phyloP scores from a whole-genome alignment of 2,888 invertebrate genomes.

The Caenorhabditis wallacei region DNA sequence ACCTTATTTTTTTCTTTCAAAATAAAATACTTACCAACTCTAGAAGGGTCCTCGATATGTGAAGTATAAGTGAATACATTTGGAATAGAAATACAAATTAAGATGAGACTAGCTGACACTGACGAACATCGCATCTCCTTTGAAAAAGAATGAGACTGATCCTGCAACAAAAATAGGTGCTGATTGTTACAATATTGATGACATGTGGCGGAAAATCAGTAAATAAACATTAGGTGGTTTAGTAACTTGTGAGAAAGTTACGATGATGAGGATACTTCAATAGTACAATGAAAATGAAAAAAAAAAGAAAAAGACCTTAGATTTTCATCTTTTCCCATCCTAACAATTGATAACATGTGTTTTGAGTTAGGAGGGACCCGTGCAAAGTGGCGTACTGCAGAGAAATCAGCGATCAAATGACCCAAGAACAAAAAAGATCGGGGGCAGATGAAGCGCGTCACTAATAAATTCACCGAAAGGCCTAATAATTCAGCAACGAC shows the following conservation, averaged over 20 bases:
- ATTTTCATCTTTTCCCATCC: slow-evolving; percentile 35
- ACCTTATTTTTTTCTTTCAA: background rate
- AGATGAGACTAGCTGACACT: slow-evolving; percentile 44
- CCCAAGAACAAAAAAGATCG: slow-evolving; percentile 39
- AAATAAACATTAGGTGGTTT: slow-evolving; percentile 37
- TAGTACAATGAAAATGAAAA: background rate
- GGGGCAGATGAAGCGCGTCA: slow-evolving; percentile 7
- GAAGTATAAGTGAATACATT: slow-evolving; percentile 60
- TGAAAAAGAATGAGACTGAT: slow-evolving; percentile 21
- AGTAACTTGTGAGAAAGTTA: slow-evolving; percentile 5
- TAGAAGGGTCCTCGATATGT: slow-evolving; percentile 66
- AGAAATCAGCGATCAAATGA: slow-evolving; percentile 52
- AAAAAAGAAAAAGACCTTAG: slow-evolving; percentile 6
- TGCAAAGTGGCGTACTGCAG: slow-evolving; percentile 26
- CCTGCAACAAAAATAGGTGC: slow-evolving; percentile 54
- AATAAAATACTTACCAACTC: slow-evolving; percentile 54
- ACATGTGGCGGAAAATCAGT: slow-evolving; percentile 32
- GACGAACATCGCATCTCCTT: slow-evolving; percentile 61
- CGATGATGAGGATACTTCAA: background rate
- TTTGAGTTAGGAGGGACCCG: slow-evolving; percentile 49
- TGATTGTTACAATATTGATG: slow-evolving; percentile 45
- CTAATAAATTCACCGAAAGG: slow-evolving; percentile 53
- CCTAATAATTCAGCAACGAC: slow-evolving; percentile 59
- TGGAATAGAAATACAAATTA: slow-evolving; percentile 34
- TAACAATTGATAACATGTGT: slow-evolving; percentile 59